Evolutionary conservation across 2,888 invertebrate species (phyloP), one percentile per base, ranked within the genome.

Genomic region (Xestoiulus laeticollis): DNA sequence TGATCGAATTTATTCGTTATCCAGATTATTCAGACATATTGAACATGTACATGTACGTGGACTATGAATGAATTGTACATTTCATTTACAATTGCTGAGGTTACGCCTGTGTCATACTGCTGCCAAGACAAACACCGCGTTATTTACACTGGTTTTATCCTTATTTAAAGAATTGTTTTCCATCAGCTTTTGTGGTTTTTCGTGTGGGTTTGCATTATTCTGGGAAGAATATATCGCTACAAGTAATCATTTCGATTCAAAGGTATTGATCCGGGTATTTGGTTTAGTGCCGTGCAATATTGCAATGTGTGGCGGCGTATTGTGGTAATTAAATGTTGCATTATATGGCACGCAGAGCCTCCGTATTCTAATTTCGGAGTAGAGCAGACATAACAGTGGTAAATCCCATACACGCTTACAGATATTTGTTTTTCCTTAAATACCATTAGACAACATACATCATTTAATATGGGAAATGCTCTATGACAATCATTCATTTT

Each of bases 1-100:
- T 68, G 68, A 68, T 68, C 68, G 68, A 26, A 68, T n/a, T 68
- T 68, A 26, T 68, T 59, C 22, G 59, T 59, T 59, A 26, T 68
- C 12, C 68, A 68, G 68, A n/a, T 59, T 59, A 26, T 68, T 26
- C 68, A 68, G 68, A 26, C 68, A n/a, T 59, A n/a, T 59, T 59
- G 59, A 59, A 26, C 68, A n/a, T 26, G 26, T 5, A 68, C n/a
- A n/a, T 44, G 44, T 12, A 26, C 19, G 16, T 16, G 16, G 19
- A 26, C 26, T 6, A 26, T 68, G 10, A 48, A 1, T 53, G 19
- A 53, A 26, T 68, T 59, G 5, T 26, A 10, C 26, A 12, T 26
- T 22, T 68, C 68, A 4, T 53, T 16, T 16, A 19, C 53, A 53
- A 53, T 53, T 53, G 53, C 12, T 19, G 10, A 26, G 26, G 22